Conservation (phyloP, 53 echinoderm and acorn worm genomes). For the Arbacia lixula region DNA sequence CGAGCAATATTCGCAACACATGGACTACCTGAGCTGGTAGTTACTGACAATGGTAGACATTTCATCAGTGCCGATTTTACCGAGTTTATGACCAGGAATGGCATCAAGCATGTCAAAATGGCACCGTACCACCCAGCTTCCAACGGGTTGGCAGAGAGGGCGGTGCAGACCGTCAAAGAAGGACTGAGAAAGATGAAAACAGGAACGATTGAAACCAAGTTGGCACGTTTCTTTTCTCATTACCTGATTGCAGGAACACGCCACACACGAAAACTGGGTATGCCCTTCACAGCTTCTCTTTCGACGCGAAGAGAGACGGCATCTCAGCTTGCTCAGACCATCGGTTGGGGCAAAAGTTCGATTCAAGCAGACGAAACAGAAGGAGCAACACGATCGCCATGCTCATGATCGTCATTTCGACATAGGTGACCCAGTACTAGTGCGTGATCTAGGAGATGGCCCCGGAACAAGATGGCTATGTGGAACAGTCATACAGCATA, state of each 20-base stretch:
- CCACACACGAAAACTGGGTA: constrained; percentile 44
- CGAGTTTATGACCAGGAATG: constrained; percentile 37
- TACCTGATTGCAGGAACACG: constrained; percentile 52
- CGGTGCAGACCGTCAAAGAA: constrained; percentile 44
- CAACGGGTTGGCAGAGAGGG: constrained; percentile 24
- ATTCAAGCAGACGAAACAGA: neutral
- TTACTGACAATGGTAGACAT: constrained; percentile 47
- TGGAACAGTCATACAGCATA: neutral
- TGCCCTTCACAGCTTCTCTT: constrained; percentile 33
- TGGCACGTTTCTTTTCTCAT: constrained; percentile 30
- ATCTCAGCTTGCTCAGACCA: constrained; percentile 21
- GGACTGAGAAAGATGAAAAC: constrained; percentile 37
- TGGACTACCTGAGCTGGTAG: constrained; percentile 53
- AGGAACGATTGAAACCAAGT: constrained; percentile 33
- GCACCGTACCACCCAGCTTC: constrained; percentile 38
- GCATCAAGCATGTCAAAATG: constrained; percentile 16
- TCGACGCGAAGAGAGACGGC: constrained; percentile 34
- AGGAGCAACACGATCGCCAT: too few relatives aligned
- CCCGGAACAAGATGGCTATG: too few relatives aligned
- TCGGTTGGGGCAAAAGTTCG: constrained; percentile 8
- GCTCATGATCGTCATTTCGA: neutral
- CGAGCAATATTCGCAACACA: constrained; percentile 38
- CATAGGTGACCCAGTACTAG: neutral
- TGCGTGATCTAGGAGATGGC: neutral
- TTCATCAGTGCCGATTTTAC: constrained; percentile 48